phyloP scores from a whole-genome alignment of 2,888 invertebrate species.

The Rhingia rostrata region DNA sequence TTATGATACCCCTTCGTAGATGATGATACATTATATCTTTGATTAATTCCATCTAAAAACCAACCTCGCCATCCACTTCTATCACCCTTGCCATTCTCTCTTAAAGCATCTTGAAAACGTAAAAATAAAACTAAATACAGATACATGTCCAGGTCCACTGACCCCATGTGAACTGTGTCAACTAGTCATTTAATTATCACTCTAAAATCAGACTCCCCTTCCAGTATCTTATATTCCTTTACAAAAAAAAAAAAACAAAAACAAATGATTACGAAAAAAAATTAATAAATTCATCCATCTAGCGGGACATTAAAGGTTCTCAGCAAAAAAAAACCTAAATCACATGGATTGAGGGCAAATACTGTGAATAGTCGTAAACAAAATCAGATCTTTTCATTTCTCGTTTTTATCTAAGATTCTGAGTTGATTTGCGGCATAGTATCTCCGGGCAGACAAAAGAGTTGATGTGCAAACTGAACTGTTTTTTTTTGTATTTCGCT shows the following conservation, averaged over 20 bases:
- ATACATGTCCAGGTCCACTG: not conserved
- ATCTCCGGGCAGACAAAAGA: constrained; percentile 53
- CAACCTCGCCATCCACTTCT: too few relatives aligned
- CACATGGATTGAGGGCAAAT: constrained; percentile 54
- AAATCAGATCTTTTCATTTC: constrained; percentile 21
- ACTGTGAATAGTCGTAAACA: constrained; percentile 43
- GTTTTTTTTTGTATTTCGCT: not conserved
- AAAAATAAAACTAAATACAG: not conserved
- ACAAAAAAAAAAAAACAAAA: not conserved
- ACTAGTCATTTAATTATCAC: not conserved
- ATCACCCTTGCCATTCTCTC: too few relatives aligned
- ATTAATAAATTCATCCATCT: constrained; percentile 44
- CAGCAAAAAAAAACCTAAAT: constrained; percentile 18
- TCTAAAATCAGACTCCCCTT: not conserved
- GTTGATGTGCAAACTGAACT: constrained; percentile 51
- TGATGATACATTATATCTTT: too few relatives aligned
- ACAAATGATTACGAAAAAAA: not conserved
- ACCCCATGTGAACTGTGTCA: constrained; percentile 1
- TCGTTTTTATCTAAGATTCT: not conserved
- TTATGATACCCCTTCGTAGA: too few relatives aligned
- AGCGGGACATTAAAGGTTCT: constrained; percentile 53
- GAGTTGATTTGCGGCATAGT: not conserved
- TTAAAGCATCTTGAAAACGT: not conserved
- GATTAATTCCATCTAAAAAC: too few relatives aligned
- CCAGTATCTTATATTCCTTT: not conserved